Evolutionary conservation across 2,113 vertebrate genomes (phyloP).

Genomic region (Eira barbara): DNA sequence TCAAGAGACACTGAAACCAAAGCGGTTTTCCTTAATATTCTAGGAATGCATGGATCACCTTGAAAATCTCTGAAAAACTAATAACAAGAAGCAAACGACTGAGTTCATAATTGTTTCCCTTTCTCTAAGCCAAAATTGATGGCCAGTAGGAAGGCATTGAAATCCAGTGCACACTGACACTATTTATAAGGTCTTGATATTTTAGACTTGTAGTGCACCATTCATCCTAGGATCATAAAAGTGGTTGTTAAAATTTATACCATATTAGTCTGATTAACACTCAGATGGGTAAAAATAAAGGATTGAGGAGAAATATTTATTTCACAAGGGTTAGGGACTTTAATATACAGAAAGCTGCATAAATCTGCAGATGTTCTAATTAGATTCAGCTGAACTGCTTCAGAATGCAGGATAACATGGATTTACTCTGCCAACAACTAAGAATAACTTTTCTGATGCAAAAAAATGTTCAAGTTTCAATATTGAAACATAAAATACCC

Average conservation of each 20-base stretch:
- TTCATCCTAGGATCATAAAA: slow-evolving; percentile 60
- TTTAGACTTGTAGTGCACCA: slow-evolving; percentile 28
- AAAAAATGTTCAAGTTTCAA: slow-evolving; percentile 62
- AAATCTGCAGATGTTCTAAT: slow-evolving; percentile 76
- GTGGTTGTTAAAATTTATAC: slow-evolving; percentile 66
- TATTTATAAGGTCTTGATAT: slow-evolving; percentile 50
- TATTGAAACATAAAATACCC: slow-evolving; percentile 69
- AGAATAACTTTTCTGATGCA: slow-evolving; percentile 73
- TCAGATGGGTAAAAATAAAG: slow-evolving; percentile 57
- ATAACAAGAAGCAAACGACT: neutral
- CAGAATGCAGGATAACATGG: slow-evolving; percentile 59
- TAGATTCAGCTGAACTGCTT: slow-evolving; percentile 71
- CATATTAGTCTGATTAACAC: slow-evolving; percentile 70
- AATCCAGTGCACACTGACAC: neutral
- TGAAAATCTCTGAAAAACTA: slow-evolving; percentile 6
- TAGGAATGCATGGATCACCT: neutral
- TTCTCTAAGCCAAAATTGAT: slow-evolving; percentile 39
- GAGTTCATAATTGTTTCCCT: neutral
- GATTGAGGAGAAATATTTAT: slow-evolving; percentile 69
- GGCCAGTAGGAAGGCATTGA: neutral
- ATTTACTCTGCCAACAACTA: slow-evolving; percentile 69
- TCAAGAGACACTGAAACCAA: neutral
- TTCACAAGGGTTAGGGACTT: slow-evolving; percentile 58
- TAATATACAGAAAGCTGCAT: slow-evolving; percentile 65
- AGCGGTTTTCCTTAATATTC: neutral